phyloP scores from a whole-genome alignment of 2,797 vertebrate genomes.

The Argya squamiceps region DNA sequence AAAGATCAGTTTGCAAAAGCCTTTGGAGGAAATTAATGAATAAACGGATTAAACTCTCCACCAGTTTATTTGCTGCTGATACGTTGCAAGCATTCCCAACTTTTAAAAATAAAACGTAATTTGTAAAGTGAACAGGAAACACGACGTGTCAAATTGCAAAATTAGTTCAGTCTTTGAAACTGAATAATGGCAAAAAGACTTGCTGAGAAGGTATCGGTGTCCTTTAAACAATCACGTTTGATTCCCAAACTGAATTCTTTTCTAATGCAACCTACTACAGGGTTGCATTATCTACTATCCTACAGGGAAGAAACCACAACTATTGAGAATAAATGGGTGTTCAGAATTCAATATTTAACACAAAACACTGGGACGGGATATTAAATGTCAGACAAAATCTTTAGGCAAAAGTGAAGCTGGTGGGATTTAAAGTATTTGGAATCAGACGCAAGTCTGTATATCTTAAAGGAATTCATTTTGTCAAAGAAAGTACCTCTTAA shows the following conservation, averaged over 20 bases:
- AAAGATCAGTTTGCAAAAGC: not conserved
- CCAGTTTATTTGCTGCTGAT: not conserved
- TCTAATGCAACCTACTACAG: conserved; percentile 5
- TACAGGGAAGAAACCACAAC: not conserved
- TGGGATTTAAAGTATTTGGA: not conserved
- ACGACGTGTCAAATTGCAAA: not conserved
- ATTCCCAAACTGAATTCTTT: conserved; percentile 31
- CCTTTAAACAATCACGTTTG: not conserved
- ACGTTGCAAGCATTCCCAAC: not conserved
- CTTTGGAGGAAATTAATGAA: not conserved
- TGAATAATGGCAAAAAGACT: conserved; percentile 10
- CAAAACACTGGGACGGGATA: not conserved
- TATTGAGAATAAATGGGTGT: not conserved
- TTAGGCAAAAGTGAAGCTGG: not conserved
- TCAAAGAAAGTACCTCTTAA: not conserved
- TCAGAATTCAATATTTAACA: conserved; percentile 9
- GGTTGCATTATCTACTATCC: not conserved
- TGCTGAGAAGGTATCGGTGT: not conserved
- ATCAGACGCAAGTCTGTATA: not conserved
- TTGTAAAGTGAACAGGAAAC: not conserved
- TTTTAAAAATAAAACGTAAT: conserved; percentile 22
- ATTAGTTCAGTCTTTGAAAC: conserved; percentile 34
- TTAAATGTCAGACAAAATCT: conserved; percentile 2
- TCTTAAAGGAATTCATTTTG: not conserved
- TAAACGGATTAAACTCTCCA: not conserved